Evolutionary conservation across 2,113 vertebrate genomes (phyloP).

Genomic region (Neolamprologus variostigma): DNA sequence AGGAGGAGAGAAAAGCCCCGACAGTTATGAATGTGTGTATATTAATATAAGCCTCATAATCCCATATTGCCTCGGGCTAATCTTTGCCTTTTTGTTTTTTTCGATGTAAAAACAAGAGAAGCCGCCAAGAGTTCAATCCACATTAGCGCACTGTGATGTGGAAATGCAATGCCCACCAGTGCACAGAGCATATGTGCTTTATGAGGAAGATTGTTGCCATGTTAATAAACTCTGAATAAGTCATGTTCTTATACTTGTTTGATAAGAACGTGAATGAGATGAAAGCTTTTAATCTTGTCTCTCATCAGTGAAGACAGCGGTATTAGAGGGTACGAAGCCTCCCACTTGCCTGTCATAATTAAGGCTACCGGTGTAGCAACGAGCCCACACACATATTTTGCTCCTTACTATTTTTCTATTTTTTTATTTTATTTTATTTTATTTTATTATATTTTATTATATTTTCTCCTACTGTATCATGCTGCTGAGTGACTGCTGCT

Average conservation of each 20-base stretch:
- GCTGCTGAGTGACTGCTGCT: too few species aligned
- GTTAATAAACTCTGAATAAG: neutral
- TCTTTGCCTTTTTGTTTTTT: neutral
- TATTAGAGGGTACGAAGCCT: neutral
- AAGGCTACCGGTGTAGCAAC: neutral
- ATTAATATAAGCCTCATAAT: neutral
- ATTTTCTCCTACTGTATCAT: too few species aligned
- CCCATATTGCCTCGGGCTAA: neutral
- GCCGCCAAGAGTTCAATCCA: neutral
- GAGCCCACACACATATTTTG: neutral
- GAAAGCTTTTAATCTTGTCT: neutral
- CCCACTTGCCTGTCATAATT: neutral
- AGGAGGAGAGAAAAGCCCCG: neutral
- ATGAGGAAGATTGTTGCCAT: neutral
- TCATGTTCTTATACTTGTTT: neutral
- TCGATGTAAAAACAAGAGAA: neutral
- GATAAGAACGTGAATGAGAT: neutral
- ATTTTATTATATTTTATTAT: too few species aligned
- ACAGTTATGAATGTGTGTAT: neutral
- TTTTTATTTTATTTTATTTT: too few species aligned
- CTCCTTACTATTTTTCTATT: too few species aligned
- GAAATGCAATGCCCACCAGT: neutral
- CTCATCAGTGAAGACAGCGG: neutral
- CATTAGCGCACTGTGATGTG: neutral
- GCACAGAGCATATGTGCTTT: neutral